These are phyloP conservation scores for Hyperoplus lanceolatus DNA, from an alignment of 2,797 vertebrate species.

Conservation along the genomic window DNA sequence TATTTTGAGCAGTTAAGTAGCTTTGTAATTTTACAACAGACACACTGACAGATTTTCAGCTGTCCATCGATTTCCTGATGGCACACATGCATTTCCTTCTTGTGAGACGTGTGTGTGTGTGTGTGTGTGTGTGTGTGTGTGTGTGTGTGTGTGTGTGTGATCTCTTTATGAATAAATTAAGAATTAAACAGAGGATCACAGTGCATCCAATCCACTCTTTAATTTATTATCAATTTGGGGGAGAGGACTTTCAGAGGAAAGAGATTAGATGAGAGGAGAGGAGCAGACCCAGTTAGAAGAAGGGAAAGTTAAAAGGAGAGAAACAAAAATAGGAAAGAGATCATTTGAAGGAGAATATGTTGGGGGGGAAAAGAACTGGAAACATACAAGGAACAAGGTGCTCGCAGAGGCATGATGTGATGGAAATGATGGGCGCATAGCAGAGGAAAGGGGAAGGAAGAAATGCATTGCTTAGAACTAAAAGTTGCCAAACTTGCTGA, in stretches of 20 bases:
- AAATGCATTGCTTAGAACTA: neutral
- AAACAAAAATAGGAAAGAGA: slow-evolving; percentile 4
- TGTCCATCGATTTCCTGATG: too few species aligned
- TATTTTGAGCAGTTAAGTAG: too few species aligned
- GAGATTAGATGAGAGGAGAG: slow-evolving; percentile 6
- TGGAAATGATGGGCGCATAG: neutral
- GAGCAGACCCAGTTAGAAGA: neutral
- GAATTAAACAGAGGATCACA: slow-evolving; percentile 41
- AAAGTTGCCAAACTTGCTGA: neutral
- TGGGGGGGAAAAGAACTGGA: neutral
- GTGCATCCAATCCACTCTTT: slow-evolving; percentile 43
- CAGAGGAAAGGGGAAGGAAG: neutral
- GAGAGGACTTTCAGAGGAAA: slow-evolving; percentile 34
- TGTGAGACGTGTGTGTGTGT: too few species aligned
- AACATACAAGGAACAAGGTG: neutral
- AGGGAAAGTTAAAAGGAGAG: slow-evolving; percentile 17
- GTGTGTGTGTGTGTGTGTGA: too few species aligned
- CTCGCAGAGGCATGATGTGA: neutral
- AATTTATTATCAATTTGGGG: slow-evolving; percentile 40
- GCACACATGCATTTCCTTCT: too few species aligned
- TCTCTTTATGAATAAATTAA: too few species aligned
- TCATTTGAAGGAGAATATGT: slow-evolving; percentile 29
- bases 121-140: too few species aligned
- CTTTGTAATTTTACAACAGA: too few species aligned
- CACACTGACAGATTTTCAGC: too few species aligned